Conservation (phyloP, 2,888 invertebrate species). For the Morpho achilles region DNA sequence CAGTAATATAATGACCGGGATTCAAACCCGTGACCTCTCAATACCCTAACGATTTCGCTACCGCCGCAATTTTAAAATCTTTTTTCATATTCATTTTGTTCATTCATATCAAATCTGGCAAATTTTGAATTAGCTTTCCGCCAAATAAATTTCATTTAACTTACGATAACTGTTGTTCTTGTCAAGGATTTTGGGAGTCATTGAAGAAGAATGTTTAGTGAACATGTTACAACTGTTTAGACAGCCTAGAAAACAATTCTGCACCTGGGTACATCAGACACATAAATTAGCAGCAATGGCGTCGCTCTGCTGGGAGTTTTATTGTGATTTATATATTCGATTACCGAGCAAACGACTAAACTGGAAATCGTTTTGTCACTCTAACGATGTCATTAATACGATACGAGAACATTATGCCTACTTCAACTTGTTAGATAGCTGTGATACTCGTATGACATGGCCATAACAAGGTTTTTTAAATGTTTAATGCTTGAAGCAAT, state of each 20-base stretch:
- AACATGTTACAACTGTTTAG: background rate
- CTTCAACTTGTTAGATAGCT: conserved; percentile 18
- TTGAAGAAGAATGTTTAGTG: too few relatives aligned
- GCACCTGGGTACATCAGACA: conserved; percentile 23
- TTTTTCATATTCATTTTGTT: too few relatives aligned
- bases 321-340: conserved; percentile 64
- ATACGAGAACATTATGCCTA: conserved; percentile 33
- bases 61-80: too few relatives aligned
- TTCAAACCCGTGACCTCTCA: too few relatives aligned
- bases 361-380: conserved; percentile 46
- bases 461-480: conserved; percentile 10
- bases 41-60: too few relatives aligned
- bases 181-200: too few relatives aligned
- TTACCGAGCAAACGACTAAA: conserved; percentile 60
- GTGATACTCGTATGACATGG: conserved; percentile 1
- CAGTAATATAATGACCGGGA: too few relatives aligned
- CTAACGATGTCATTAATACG: conserved; percentile 56
- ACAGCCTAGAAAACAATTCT: conserved; percentile 1
- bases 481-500: too few relatives aligned
- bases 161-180: too few relatives aligned
- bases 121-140: too few relatives aligned
- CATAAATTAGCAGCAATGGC: conserved; percentile 54
- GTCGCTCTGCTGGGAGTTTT: conserved; percentile 54
- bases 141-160: too few relatives aligned
- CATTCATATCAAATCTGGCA: too few relatives aligned